Evolutionary conservation across 2,113 vertebrate genomes (phyloP).

Genomic region (Heteronetta atricapilla): DNA sequence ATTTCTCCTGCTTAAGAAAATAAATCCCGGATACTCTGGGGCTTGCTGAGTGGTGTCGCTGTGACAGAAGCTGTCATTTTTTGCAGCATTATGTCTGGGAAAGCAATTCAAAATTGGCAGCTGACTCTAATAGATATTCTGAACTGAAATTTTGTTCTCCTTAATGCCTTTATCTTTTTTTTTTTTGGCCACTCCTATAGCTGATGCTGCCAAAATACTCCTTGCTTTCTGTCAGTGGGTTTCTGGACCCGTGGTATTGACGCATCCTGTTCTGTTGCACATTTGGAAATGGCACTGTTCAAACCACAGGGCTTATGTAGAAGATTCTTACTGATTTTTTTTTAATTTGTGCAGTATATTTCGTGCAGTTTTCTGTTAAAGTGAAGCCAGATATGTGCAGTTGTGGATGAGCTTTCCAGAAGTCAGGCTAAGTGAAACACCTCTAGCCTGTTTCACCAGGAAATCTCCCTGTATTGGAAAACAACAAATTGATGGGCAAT

Average conservation of each 20-base stretch:
- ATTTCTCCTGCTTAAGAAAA: background rate
- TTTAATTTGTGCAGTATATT: background rate
- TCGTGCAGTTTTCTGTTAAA: background rate
- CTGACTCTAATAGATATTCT: background rate
- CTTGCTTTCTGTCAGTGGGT: background rate
- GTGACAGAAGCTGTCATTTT: background rate
- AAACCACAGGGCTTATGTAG: background rate
- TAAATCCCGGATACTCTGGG: background rate
- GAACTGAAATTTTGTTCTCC: background rate
- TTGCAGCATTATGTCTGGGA: background rate
- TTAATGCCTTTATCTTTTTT: background rate
- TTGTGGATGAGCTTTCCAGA: background rate
- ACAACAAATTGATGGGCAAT: background rate
- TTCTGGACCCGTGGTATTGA: background rate
- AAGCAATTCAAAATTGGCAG: fast-evolving
- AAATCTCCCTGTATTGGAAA: background rate
- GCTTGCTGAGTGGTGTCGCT: background rate
- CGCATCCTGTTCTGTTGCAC: background rate
- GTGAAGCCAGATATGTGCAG: background rate
- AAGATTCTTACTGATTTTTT: background rate
- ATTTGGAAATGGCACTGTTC: background rate
- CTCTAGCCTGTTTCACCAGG: background rate
- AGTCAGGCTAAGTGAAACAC: background rate
- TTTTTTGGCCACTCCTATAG: background rate
- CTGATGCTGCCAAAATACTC: fast-evolving